A percentile compares a stretch with the other conserved stretches of the same genome.
Conservation (phyloP, 2,113 vertebrate genomes). For the Rostratula benghalensis region DNA sequence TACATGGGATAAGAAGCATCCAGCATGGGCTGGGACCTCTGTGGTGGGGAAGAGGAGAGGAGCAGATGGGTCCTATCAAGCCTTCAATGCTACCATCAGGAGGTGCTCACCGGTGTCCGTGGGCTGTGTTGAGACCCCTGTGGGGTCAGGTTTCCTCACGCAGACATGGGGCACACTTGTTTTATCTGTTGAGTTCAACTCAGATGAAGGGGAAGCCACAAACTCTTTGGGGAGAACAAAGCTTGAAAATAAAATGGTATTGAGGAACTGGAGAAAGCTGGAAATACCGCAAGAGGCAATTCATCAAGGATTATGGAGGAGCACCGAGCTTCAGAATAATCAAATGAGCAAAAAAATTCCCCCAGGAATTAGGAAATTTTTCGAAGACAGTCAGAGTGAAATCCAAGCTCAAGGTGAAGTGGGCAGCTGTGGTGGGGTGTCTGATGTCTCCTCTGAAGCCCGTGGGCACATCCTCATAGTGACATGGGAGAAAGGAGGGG, state of each 20-base stretch:
- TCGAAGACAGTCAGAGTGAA: neutral
- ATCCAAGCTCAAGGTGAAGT: neutral
- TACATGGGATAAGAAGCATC: neutral
- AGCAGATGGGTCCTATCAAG: neutral
- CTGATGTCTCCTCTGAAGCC: neutral
- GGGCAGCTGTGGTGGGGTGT: neutral
- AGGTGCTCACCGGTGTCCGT: accelerated
- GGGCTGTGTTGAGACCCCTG: neutral
- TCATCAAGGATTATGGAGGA: neutral
- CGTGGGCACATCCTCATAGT: neutral
- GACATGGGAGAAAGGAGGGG: neutral
- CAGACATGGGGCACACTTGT: accelerated
- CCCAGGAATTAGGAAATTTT: neutral
- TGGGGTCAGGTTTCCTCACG: accelerated
- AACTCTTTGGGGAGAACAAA: neutral
- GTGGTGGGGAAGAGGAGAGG: neutral
- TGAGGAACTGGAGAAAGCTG: neutral
- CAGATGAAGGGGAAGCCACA: neutral
- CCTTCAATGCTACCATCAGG: neutral
- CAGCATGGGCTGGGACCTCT: neutral
- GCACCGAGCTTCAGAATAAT: accelerated
- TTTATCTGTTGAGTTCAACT: neutral
- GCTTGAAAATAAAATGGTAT: neutral
- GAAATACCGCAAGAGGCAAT: neutral
- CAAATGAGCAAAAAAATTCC: neutral